phyloP scores from a whole-genome alignment of 2,888 invertebrate genomes.

The Brachycybe producta region DNA sequence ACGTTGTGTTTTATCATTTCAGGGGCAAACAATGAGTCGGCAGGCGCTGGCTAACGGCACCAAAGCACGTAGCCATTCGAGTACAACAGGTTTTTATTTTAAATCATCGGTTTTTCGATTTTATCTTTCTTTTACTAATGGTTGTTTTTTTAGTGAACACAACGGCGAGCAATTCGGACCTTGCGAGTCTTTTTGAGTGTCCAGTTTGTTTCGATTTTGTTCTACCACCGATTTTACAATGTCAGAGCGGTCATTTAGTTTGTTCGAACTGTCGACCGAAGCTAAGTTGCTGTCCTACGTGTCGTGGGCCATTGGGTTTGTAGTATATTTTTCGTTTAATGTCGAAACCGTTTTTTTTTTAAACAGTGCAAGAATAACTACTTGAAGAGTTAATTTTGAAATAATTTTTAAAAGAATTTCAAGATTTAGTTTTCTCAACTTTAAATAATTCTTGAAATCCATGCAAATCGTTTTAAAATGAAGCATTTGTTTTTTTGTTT shows the following conservation, averaged over 20 bases:
- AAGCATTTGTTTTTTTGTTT: too few species aligned
- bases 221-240: conserved; percentile 94
- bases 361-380: not conserved
- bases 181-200: conserved; percentile 84
- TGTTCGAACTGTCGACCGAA: conserved; percentile 96
- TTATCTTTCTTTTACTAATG: not conserved
- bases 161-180: conserved; percentile 39
- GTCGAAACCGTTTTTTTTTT: conserved; percentile 7
- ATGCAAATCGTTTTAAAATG: too few species aligned
- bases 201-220: conserved; percentile 99
- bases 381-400: too few species aligned
- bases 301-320: conserved; percentile 74
- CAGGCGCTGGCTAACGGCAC: conserved; percentile 14
- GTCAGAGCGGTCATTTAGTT: conserved; percentile 96
- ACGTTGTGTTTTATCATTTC: too few species aligned
- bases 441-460: too few species aligned
- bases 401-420: too few species aligned
- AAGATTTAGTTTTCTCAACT: too few species aligned
- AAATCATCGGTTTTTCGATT: not conserved
- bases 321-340: conserved; percentile 1
- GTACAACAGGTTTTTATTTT: not conserved
- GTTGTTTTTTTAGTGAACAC: conserved; percentile 11
- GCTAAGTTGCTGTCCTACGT: conserved; percentile 93
- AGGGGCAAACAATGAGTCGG: conserved; percentile 15
- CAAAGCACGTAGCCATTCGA: conserved; percentile 13